Evolutionary conservation across 1,140 invertebrate genomes (phyloP).

Genomic region (Steinernema feltiae): DNA sequence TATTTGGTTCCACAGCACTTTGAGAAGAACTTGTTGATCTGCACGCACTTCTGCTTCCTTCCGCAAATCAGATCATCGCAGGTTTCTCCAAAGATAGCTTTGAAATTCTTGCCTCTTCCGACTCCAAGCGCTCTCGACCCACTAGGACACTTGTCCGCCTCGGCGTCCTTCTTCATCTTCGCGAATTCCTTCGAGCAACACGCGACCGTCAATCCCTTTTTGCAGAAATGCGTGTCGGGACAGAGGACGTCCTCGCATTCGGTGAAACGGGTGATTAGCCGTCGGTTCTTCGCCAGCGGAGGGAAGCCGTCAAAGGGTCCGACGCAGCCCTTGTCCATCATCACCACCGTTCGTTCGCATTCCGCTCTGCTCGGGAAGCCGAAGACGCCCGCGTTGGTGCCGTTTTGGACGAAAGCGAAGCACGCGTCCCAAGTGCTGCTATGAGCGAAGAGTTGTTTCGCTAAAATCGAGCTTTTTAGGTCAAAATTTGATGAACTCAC

Average conservation of each 20-base stretch:
- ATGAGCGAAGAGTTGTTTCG: background rate
- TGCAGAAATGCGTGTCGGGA: background rate
- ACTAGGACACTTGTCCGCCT: background rate
- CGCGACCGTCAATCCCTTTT: background rate
- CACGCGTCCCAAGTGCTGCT: background rate
- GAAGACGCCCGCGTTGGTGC: constrained; percentile 3
- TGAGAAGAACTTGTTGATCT: constrained; percentile 21
- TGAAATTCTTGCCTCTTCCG: background rate
- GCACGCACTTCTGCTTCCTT: background rate
- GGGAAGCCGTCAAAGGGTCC: background rate
- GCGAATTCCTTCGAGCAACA: background rate
- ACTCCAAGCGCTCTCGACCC: background rate
- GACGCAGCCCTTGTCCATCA: background rate
- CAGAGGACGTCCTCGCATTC: background rate
- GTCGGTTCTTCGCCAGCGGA: background rate
- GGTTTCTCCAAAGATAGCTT: background rate
- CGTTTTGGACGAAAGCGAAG: constrained; percentile 1
- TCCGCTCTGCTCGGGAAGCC: background rate
- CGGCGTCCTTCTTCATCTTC: background rate
- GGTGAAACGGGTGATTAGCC: background rate
- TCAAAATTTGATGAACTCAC: too few relatives aligned
- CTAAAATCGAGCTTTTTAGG: background rate
- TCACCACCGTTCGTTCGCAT: background rate
- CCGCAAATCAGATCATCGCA: background rate
- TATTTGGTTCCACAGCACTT: constrained; percentile 17